Evolutionary conservation across 1,140 invertebrate species (phyloP).

Genomic region (Pseudomyrmex concolor): DNA sequence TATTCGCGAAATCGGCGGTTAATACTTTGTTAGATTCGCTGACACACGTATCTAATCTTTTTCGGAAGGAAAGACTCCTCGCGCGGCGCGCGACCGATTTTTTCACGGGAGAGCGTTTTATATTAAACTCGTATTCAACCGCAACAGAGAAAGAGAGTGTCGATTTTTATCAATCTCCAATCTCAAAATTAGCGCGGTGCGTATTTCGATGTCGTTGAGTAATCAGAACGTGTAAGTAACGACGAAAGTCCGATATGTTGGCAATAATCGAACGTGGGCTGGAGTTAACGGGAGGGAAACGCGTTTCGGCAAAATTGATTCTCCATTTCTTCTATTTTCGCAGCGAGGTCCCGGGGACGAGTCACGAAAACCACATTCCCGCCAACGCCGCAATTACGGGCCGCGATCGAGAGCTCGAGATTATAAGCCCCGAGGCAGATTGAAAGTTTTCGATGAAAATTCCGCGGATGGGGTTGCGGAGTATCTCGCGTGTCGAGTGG

Average conservation of each 20-base stretch:
- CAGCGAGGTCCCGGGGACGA: conserved; percentile 13
- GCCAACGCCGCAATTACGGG: conserved; percentile 55
- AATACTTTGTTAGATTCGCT: conserved; percentile 35
- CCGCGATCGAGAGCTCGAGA: conserved; percentile 75
- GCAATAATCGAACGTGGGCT: conserved; percentile 27
- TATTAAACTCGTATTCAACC: not conserved
- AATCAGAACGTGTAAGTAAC: not conserved
- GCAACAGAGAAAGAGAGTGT: not conserved
- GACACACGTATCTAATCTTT: conserved; percentile 22
- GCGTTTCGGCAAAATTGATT: conserved; percentile 48
- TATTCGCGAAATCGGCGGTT: conserved; percentile 49
- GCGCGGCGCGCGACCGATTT: conserved; percentile 40
- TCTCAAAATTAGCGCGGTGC: not conserved
- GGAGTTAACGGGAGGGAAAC: not conserved
- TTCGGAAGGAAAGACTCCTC: conserved; percentile 28
- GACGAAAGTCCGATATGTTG: not conserved
- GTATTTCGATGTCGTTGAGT: not conserved
- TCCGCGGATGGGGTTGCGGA: conserved; percentile 71
- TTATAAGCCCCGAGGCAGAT: conserved; percentile 74
- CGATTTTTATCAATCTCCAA: not conserved
- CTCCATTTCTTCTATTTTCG: conserved; percentile 49
- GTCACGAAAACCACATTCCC: conserved; percentile 58
- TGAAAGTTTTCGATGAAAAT: conserved; percentile 80
- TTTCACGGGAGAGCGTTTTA: conserved; percentile 1
- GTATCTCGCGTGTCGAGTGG: conserved; percentile 79